Percentiles rank a stretch among this genome's conserved stretches.
Conservation (phyloP, 2,888 invertebrate species). For the Argyresthia albistria region DNA sequence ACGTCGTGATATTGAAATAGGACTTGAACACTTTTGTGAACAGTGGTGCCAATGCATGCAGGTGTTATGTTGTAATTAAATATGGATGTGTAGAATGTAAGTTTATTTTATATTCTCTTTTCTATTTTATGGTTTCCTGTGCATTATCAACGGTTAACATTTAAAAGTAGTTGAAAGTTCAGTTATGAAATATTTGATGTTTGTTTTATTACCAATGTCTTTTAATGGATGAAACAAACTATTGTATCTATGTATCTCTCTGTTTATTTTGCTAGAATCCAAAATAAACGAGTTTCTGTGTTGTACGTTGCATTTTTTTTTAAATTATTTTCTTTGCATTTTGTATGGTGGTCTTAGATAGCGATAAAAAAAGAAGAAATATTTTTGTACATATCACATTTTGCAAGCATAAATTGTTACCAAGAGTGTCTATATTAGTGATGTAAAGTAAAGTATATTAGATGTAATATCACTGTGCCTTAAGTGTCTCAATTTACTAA, state of each 20-base stretch:
- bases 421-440: conserved; percentile 50
- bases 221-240: background rate
- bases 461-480: conserved; percentile 68
- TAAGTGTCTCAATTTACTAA: conserved; percentile 65
- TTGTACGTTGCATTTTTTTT: background rate
- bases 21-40: conserved; percentile 25
- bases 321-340: background rate
- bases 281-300: no score
- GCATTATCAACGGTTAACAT: conserved; percentile 6
- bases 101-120: conserved; percentile 4
- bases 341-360: background rate
- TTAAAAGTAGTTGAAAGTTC: background rate
- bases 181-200: background rate
- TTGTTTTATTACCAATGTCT: background rate
- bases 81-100: conserved; percentile 5
- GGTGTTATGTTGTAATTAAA: conserved; percentile 1
- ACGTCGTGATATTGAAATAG: no score
- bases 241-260: no score
- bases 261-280: no score
- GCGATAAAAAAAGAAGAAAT: conserved; percentile 40
- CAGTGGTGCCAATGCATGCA: conserved; percentile 36
- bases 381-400: conserved; percentile 72
- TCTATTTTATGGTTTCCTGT: conserved; percentile 14
- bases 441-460: conserved; percentile 41
- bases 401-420: conserved; percentile 55